These are phyloP conservation scores for Ceratotherium simum DNA, from an alignment of 2,113 vertebrate genomes.

Conservation along the genomic window DNA sequence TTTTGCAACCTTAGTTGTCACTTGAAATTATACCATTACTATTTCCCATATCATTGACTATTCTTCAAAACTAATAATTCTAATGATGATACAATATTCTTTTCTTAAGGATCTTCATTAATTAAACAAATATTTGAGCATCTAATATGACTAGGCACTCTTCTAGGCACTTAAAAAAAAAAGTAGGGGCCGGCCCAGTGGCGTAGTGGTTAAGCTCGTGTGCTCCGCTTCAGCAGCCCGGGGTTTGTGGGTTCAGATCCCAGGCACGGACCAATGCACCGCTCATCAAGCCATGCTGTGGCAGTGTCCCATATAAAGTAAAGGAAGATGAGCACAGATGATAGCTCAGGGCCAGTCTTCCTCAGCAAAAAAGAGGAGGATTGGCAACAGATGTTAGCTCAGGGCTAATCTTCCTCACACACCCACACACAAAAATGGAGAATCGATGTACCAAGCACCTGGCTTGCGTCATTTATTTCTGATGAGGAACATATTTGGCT, in stretches of 20 bases:
- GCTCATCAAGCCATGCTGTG: too few relatives aligned
- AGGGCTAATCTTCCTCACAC: too few relatives aligned
- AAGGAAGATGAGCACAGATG: too few relatives aligned
- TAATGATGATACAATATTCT: neutral
- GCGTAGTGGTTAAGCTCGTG: too few relatives aligned
- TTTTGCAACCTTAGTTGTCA: neutral
- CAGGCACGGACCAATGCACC: too few relatives aligned
- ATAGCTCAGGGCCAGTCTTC: too few relatives aligned
- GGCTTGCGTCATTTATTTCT: conserved; percentile 38
- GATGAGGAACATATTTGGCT: neutral
- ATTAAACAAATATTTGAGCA: conserved; percentile 17
- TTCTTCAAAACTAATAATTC: conserved; percentile 10
- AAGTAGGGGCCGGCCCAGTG: too few relatives aligned
- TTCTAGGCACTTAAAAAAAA: neutral
- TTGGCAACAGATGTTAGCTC: too few relatives aligned
- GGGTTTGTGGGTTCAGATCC: too few relatives aligned
- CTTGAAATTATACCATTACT: neutral
- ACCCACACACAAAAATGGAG: neutral
- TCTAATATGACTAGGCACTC: neutral
- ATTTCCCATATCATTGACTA: neutral
- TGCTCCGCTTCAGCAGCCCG: too few relatives aligned
- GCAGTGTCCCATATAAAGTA: too few relatives aligned
- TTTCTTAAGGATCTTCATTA: neutral
- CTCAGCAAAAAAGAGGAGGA: too few relatives aligned
- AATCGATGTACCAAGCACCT: conserved; percentile 31